Percentiles rank a stretch among this genome's conserved stretches.
Evolutionary conservation across 2,888 invertebrate species (phyloP).

Genomic region (Meandrusa payeni): DNA sequence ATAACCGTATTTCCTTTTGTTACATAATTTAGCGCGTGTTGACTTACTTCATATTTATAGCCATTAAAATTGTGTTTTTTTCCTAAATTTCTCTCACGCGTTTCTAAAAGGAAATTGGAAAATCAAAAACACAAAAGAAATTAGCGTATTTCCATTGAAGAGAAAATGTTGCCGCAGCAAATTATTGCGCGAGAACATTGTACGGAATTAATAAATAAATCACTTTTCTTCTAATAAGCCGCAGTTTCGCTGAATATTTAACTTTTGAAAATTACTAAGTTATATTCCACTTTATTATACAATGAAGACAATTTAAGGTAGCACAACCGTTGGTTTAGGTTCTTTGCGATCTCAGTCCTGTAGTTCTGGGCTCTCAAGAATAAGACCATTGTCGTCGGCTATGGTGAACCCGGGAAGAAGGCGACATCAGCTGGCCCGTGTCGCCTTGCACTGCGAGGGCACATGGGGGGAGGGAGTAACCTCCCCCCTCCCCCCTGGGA

Average conservation of each 20-base stretch:
- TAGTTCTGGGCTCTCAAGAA: no score
- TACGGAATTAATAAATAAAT: slow-evolving; percentile 4
- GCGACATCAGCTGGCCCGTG: no score
- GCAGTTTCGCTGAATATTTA: background rate
- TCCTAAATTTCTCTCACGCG: slow-evolving; percentile 2
- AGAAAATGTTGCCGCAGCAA: slow-evolving; percentile 7
- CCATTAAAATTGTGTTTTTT: background rate
- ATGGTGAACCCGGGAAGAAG: no score
- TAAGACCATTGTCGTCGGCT: no score
- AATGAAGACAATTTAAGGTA: no score
- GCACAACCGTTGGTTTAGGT: no score
- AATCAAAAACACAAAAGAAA: slow-evolving; percentile 22
- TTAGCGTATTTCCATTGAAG: slow-evolving; percentile 15
- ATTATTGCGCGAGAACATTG: background rate
- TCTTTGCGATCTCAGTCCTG: no score
- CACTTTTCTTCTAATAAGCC: slow-evolving; percentile 4
- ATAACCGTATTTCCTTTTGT: background rate
- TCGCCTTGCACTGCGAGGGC: no score
- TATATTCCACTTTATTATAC: no score
- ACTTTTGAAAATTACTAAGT: no score
- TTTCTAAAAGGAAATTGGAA: slow-evolving; percentile 14
- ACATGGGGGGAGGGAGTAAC: no score
- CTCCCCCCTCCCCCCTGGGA: no score
- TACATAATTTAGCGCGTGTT: background rate
- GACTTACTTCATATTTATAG: background rate